phyloP scores from a whole-genome alignment of 2,113 vertebrate species.

The Nansenia antarctica region DNA sequence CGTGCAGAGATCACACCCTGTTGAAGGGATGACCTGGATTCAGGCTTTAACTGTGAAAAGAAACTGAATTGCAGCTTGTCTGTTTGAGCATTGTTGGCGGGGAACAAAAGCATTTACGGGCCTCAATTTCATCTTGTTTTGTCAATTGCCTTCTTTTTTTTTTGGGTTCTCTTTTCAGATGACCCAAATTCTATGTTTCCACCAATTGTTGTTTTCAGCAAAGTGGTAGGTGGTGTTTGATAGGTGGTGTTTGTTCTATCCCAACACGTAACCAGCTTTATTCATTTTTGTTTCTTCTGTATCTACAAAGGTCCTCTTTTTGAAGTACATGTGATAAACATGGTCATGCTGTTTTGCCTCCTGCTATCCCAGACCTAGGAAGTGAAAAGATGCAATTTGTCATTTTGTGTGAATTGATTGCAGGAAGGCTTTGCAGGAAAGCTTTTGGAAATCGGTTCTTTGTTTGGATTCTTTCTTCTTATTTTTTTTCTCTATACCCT shows the following conservation, averaged over 20 bases:
- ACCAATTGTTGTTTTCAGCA: not conserved
- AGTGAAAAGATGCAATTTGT: not conserved
- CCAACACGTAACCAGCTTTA: not conserved
- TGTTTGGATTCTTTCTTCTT: not conserved
- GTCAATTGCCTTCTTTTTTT: constrained; percentile 25
- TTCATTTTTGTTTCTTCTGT: no score
- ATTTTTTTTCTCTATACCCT: not conserved
- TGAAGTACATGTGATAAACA: constrained; percentile 6
- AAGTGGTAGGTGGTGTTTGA: not conserved
- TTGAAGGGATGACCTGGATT: constrained; percentile 42
- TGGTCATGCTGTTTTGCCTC: constrained; percentile 28
- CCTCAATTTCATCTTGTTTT: constrained; percentile 32
- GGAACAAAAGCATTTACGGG: constrained; percentile 41
- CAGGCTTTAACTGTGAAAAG: constrained; percentile 29
- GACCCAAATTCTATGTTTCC: not conserved
- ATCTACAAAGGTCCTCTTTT: no score
- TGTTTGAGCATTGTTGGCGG: constrained; percentile 35
- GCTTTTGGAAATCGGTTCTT: not conserved
- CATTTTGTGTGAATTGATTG: not conserved
- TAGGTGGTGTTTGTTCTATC: constrained; percentile 3
- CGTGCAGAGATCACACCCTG: not conserved
- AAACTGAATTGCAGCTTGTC: constrained; percentile 39
- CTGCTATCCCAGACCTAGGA: constrained; percentile 14
- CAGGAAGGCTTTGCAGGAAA: not conserved
- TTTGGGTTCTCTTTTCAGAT: not conserved